These are phyloP conservation scores for Notothenia rossii DNA, from an alignment of 2,113 vertebrate genomes.

Conservation along the genomic window DNA sequence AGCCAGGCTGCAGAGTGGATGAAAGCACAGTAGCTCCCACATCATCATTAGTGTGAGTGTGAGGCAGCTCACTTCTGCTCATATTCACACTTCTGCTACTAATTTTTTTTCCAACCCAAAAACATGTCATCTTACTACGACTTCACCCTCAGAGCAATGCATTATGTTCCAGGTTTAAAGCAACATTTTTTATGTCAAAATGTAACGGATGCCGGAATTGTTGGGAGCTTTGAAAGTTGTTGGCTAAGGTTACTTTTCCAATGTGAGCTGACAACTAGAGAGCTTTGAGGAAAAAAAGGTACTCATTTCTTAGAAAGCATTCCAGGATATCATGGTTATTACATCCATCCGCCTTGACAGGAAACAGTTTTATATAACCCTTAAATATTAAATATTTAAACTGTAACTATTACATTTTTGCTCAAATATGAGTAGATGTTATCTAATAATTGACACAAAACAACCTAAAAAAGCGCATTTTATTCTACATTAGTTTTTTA, in stretches of 20 bases:
- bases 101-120: slow-evolving; percentile 29
- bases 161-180: not conserved
- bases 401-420: no score
- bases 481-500: no score
- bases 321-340: not conserved
- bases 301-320: not conserved
- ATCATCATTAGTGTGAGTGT: slow-evolving; percentile 42
- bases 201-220: not conserved
- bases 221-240: not conserved
- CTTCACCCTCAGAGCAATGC: not conserved
- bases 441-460: no score
- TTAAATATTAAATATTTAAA: not conserved
- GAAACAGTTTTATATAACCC: not conserved
- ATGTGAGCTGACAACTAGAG: not conserved
- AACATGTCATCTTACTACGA: slow-evolving; percentile 10
- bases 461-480: no score
- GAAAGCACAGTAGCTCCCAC: slow-evolving; percentile 43
- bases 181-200: not conserved
- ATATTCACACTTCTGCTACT: slow-evolving; percentile 43
- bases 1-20: slow-evolving; percentile 30
- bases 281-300: not conserved
- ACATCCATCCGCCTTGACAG: not conserved
- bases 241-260: not conserved
- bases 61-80: slow-evolving; percentile 48
- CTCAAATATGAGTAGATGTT: no score